Evolutionary conservation across 2,797 vertebrate species (phyloP).

Genomic region (Micromesistius poutassou): DNA sequence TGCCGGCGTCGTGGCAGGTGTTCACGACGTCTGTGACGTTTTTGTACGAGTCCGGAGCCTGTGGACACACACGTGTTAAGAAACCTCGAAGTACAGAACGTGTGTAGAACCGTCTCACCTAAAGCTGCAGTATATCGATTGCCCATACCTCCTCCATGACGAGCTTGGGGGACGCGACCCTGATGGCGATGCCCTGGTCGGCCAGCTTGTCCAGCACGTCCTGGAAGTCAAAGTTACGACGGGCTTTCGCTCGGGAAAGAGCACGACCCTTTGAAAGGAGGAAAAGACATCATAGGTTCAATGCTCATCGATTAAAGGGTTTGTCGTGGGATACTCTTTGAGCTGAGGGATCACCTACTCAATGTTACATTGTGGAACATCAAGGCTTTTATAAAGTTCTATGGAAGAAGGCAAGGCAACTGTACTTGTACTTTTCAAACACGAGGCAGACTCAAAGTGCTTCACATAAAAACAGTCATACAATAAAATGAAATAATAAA

Average conservation of each 20-base stretch:
- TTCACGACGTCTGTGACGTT: slow-evolving; percentile 97
- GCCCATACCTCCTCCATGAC: slow-evolving; percentile 96
- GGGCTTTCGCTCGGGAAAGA: slow-evolving; percentile 92
- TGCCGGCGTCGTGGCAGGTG: slow-evolving; percentile 94
- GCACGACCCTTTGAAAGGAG: slow-evolving; percentile 82
- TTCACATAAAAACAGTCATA: neutral
- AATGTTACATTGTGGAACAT: neutral
- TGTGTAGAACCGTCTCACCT: neutral
- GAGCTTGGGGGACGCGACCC: slow-evolving; percentile 96
- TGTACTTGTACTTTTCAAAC: too few relatives aligned
- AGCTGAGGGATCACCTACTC: neutral
- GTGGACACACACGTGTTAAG: slow-evolving; percentile 11
- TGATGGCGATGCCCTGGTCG: slow-evolving; percentile 93
- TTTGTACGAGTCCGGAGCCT: slow-evolving; percentile 98
- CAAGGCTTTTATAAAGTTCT: neutral
- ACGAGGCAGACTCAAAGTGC: neutral
- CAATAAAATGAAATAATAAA: too few relatives aligned
- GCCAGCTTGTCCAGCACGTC: slow-evolving; percentile 97
- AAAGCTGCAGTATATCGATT: neutral
- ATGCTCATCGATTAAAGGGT: neutral
- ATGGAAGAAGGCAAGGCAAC: neutral
- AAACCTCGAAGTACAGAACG: neutral
- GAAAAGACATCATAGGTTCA: too few relatives aligned
- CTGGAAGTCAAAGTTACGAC: slow-evolving; percentile 96
- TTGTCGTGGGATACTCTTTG: neutral